phyloP scores from a whole-genome alignment of 2,113 vertebrate genomes.

The Proterorhinus semilunaris region DNA sequence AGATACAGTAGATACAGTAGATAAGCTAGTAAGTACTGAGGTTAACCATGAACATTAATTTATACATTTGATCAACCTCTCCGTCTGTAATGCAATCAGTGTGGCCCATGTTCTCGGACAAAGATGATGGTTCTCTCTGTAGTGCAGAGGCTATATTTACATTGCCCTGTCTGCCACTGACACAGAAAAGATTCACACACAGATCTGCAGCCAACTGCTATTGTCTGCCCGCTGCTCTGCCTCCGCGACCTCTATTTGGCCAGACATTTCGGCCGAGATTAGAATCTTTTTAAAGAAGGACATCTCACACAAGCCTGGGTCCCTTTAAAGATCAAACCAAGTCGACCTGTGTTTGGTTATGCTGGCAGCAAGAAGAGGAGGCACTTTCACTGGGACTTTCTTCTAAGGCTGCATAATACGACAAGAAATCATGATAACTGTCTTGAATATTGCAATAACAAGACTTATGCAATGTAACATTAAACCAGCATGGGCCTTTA shows the following conservation, averaged over 20 bases:
- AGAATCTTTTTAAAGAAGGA: slow-evolving; percentile 73
- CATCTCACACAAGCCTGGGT: slow-evolving; percentile 67
- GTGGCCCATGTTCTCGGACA: slow-evolving; percentile 32
- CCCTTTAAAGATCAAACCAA: slow-evolving; percentile 72
- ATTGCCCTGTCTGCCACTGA: slow-evolving; percentile 42
- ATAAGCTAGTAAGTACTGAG: no score
- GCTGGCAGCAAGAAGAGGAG: slow-evolving; percentile 48
- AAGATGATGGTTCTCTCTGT: slow-evolving; percentile 6
- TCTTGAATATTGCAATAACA: no score
- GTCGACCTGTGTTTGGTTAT: slow-evolving; percentile 61
- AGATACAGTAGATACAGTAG: no score
- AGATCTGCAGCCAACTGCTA: slow-evolving; percentile 51
- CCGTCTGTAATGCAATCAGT: slow-evolving; percentile 23
- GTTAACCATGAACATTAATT: no score
- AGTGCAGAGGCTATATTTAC: slow-evolving; percentile 30
- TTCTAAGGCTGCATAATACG: no score
- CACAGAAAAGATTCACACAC: slow-evolving; percentile 49
- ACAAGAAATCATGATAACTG: no score
- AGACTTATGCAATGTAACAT: no score
- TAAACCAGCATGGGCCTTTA: no score
- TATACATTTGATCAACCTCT: no score
- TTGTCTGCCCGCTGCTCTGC: slow-evolving; percentile 58
- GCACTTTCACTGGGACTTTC: slow-evolving; percentile 35
- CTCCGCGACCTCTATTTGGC: slow-evolving; percentile 71
- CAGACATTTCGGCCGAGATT: slow-evolving; percentile 71